A percentile compares a stretch with the other conserved stretches of the same genome.
These are phyloP conservation scores for Drosophila pseudoobscura DNA, from an alignment of 1,140 invertebrate genomes.

Conservation along the genomic window DNA sequence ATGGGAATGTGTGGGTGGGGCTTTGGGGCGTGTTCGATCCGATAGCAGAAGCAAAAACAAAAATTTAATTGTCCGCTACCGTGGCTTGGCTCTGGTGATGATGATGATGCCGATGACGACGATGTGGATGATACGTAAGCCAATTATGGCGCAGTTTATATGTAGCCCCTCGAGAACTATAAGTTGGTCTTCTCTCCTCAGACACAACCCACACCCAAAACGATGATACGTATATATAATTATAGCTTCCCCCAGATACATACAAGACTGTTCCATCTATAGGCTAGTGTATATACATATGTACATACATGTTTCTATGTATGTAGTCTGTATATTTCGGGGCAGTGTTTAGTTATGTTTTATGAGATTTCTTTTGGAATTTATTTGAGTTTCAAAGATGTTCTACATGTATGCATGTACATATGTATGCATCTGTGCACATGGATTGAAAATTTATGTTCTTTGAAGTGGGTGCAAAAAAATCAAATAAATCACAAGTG, in stretches of 20 bases:
- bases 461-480: conserved; percentile 37
- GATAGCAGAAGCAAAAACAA: conserved; percentile 42
- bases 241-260: conserved; percentile 46
- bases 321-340: not conserved
- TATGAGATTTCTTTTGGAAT: conserved; percentile 27
- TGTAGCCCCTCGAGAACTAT: conserved; percentile 49
- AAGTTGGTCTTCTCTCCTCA: conserved; percentile 52
- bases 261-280: not conserved
- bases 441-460: conserved; percentile 32
- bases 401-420: not conserved
- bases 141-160: conserved; percentile 74
- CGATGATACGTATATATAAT: conserved; percentile 53
- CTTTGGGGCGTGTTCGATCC: conserved; percentile 43
- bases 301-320: conserved; percentile 3
- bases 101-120: conserved; percentile 25
- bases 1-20: conserved; percentile 7
- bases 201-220: conserved; percentile 71
- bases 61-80: conserved; percentile 65
- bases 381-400: too few species aligned
- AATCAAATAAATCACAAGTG: conserved; percentile 1
- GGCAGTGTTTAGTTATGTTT: conserved; percentile 17
- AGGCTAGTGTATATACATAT: not conserved
- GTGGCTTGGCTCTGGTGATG: conserved; percentile 14
- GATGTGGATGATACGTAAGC: conserved; percentile 56
- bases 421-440: conserved; percentile 1